A percentile compares a stretch with the other conserved stretches of the same genome.
phyloP scores from a whole-genome alignment of 1,140 invertebrate genomes.

The Pachypsylla venusta region DNA sequence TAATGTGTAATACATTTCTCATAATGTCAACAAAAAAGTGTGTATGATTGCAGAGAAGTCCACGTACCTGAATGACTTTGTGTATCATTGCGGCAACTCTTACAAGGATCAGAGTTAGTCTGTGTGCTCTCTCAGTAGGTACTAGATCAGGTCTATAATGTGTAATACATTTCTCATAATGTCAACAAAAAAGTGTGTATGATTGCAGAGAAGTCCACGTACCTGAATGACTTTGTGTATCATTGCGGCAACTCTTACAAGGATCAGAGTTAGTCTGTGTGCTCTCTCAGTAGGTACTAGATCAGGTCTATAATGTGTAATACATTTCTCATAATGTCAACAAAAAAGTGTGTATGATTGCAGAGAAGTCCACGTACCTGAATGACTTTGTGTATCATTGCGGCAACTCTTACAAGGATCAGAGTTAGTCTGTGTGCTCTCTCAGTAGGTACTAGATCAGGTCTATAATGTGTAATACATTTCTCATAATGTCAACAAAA shows the following conservation, averaged over 20 bases:
- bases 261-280: slow-evolving; percentile 69
- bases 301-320: slow-evolving; percentile 78
- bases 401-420: slow-evolving; percentile 76
- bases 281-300: slow-evolving; percentile 79
- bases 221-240: slow-evolving; percentile 71
- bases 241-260: slow-evolving; percentile 76
- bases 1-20: no score
- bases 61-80: slow-evolving; percentile 55
- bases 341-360: no score
- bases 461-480: slow-evolving; percentile 80
- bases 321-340: no score
- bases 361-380: no score
- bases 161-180: no score
- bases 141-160: slow-evolving; percentile 79
- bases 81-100: slow-evolving; percentile 79
- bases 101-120: slow-evolving; percentile 72
- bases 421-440: slow-evolving; percentile 76
- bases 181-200: no score
- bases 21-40: no score
- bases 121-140: slow-evolving; percentile 76
- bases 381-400: slow-evolving; percentile 67
- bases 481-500: no score
- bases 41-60: no score
- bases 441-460: slow-evolving; percentile 75
- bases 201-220: no score